Conservation (phyloP, 2,797 vertebrate species). For the Oophaga sylvatica region DNA sequence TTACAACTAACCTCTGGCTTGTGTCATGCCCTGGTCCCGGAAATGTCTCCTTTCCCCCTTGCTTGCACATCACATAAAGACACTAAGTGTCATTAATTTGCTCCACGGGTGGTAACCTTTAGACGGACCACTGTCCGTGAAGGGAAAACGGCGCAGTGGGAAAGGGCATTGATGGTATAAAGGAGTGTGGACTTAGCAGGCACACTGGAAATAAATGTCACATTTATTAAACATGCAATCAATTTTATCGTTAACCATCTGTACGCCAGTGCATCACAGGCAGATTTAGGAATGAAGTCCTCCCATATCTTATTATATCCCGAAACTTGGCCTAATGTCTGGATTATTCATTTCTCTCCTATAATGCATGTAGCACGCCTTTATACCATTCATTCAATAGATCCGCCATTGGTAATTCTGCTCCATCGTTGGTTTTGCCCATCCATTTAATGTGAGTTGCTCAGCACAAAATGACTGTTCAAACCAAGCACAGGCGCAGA, state of each 20-base stretch:
- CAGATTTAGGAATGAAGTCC: neutral
- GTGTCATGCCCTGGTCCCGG: neutral
- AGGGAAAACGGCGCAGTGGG: conserved; percentile 37
- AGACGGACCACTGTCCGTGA: conserved; percentile 32
- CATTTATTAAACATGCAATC: conserved; percentile 44
- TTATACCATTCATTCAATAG: neutral
- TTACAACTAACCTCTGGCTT: conserved; percentile 15
- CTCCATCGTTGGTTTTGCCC: neutral
- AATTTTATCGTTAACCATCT: conserved; percentile 30
- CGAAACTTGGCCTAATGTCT: neutral
- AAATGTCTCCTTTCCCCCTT: conserved; percentile 2
- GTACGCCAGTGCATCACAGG: neutral
- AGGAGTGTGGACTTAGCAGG: conserved; percentile 29
- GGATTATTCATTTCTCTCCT: neutral
- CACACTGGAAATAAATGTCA: conserved; percentile 46
- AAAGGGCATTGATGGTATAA: conserved; percentile 43
- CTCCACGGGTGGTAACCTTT: conserved; percentile 45
- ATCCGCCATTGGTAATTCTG: neutral
- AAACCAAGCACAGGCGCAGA: too few species aligned
- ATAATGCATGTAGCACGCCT: neutral
- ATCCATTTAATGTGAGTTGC: neutral
- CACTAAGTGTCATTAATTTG: conserved; percentile 45
- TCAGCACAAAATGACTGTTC: neutral
- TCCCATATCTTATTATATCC: neutral
- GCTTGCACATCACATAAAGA: conserved; percentile 28